Conservation (phyloP, 2,113 vertebrate species). For the Lethenteron reissneri region DNA sequence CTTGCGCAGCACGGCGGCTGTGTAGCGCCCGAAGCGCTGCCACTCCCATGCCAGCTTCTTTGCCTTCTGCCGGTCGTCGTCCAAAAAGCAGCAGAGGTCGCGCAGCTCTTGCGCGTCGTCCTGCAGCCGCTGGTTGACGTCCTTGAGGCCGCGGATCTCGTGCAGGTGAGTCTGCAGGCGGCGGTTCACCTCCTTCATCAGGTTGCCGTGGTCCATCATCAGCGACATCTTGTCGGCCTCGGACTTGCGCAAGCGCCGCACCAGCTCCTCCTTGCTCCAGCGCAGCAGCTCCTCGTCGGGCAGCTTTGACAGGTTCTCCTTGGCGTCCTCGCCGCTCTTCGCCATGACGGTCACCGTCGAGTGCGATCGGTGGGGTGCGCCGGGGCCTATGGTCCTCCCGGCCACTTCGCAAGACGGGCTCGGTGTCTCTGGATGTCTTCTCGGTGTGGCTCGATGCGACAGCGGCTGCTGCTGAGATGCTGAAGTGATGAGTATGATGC, state of each 20-base stretch:
- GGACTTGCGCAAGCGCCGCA: slow-evolving; percentile 54
- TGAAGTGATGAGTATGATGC: too few species aligned
- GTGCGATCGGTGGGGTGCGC: too few species aligned
- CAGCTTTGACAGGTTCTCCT: slow-evolving; percentile 60
- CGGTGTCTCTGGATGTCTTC: too few species aligned
- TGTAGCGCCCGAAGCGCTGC: slow-evolving; percentile 78
- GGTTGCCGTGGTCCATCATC: slow-evolving; percentile 84
- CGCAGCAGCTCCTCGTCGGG: slow-evolving; percentile 61
- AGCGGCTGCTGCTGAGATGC: too few species aligned
- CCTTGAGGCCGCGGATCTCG: slow-evolving; percentile 85
- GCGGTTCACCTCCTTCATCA: slow-evolving; percentile 88
- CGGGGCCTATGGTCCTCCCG: too few species aligned
- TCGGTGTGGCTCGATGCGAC: too few species aligned
- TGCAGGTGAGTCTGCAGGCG: slow-evolving; percentile 78
- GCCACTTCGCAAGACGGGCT: too few species aligned
- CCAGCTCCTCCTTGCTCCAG: slow-evolving; percentile 78
- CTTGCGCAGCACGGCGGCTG: slow-evolving; percentile 64
- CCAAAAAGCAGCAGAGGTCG: slow-evolving; percentile 86
- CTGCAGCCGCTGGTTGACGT: slow-evolving; percentile 89
- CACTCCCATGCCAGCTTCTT: slow-evolving; percentile 77
- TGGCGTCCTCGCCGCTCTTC: slow-evolving; percentile 18
- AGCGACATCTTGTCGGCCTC: slow-evolving; percentile 85
- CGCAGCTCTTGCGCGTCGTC: slow-evolving; percentile 89
- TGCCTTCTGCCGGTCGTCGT: slow-evolving; percentile 85
- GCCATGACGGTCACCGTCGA: slow-evolving; percentile 16